Evolutionary conservation across 1,140 invertebrate species (phyloP).

Genomic region (Lepidotrigona ventralis): DNA sequence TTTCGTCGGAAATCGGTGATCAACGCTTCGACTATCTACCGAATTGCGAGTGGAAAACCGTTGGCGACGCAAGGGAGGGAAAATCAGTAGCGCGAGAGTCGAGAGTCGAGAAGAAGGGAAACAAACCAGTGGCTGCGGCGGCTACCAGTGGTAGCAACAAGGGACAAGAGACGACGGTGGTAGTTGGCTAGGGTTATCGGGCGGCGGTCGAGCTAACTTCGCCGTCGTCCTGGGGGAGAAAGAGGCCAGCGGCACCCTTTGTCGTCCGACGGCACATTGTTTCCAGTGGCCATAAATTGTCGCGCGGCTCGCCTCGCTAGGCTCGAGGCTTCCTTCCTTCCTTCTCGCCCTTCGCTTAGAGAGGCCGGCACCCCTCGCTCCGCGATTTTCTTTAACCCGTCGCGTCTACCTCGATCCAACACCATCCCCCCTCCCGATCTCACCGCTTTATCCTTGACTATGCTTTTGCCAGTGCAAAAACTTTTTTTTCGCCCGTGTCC

Average conservation of each 20-base stretch:
- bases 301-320: constrained; percentile 64
- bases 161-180: neutral
- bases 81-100: constrained; percentile 31
- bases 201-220: constrained; percentile 59
- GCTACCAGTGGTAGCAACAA: neutral
- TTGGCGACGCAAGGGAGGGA: constrained; percentile 33
- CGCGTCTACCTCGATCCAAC: constrained; percentile 39
- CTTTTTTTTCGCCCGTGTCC: neutral
- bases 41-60: too few relatives aligned
- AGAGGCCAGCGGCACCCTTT: constrained; percentile 55
- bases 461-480: constrained; percentile 16
- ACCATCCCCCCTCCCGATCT: constrained; percentile 11
- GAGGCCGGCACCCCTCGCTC: constrained; percentile 7
- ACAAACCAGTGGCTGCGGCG: neutral
- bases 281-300: constrained; percentile 71
- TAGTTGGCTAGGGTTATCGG: constrained; percentile 48
- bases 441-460: constrained; percentile 38
- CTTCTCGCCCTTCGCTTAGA: constrained; percentile 49
- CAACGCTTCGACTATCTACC: too few relatives aligned
- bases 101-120: neutral
- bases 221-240: constrained; percentile 32
- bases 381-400: constrained; percentile 54
- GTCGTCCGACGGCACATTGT: constrained; percentile 68
- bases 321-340: constrained; percentile 63
- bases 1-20: too few relatives aligned